Evolutionary conservation across 2,888 invertebrate genomes (phyloP).

Genomic region (Parnassius apollo): DNA sequence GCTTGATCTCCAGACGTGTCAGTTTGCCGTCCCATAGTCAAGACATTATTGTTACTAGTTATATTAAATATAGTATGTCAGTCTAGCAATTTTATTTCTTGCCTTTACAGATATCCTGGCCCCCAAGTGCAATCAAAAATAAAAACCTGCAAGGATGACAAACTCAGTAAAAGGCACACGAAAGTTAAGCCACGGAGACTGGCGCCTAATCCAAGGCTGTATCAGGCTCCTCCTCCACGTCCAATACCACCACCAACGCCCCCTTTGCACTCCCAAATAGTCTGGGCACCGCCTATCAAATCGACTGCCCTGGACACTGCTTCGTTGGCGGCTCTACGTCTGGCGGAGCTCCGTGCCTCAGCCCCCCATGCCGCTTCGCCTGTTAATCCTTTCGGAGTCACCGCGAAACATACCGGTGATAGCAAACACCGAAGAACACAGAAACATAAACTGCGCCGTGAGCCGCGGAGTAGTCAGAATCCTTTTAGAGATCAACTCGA

Average conservation of each 20-base stretch:
- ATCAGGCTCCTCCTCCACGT: slow-evolving; percentile 2
- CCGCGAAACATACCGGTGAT: background rate
- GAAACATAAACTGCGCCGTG: background rate
- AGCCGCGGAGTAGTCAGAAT: background rate
- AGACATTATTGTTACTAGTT: background rate
- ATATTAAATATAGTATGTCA: background rate
- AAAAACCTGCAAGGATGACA: background rate
- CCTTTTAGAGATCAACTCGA: too few relatives aligned
- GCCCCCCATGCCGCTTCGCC: background rate
- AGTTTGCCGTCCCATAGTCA: too few relatives aligned
- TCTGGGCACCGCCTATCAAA: slow-evolving; percentile 8
- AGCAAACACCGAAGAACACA: background rate
- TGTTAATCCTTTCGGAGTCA: too few relatives aligned
- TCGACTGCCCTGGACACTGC: slow-evolving; percentile 12
- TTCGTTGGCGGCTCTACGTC: slow-evolving; percentile 14
- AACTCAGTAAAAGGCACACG: background rate
- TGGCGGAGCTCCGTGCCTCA: slow-evolving; percentile 4
- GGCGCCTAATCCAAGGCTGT: slow-evolving; percentile 18
- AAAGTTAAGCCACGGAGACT: background rate
- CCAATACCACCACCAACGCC: background rate
- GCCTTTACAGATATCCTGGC: slow-evolving; percentile 14
- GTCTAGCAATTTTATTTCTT: background rate
- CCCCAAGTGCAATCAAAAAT: slow-evolving; percentile 5
- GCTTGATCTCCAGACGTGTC: too few relatives aligned
- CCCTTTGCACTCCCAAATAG: background rate